Conservation (phyloP, 2,113 vertebrate genomes). For the Sceloporus tristichus region DNA sequence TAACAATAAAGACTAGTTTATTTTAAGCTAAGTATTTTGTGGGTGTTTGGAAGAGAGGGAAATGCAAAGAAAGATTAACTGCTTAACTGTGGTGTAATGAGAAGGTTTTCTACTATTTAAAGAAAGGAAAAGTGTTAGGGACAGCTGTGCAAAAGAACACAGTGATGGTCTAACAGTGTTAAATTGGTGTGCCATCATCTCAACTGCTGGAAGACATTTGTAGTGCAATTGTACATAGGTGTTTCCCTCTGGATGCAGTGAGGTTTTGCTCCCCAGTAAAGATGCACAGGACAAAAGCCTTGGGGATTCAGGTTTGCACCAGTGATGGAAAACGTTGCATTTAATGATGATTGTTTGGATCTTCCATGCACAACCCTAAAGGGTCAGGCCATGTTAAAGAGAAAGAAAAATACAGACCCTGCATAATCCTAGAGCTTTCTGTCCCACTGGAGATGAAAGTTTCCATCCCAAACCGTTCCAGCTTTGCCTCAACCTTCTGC, state of each 20-base stretch:
- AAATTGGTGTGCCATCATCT: slow-evolving; percentile 52
- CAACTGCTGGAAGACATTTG: slow-evolving; percentile 45
- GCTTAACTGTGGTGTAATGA: neutral
- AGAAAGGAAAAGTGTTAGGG: neutral
- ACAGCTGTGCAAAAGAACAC: neutral
- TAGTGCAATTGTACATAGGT: neutral
- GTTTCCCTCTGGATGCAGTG: too few relatives aligned
- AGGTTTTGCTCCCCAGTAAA: neutral
- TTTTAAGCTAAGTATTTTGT: slow-evolving; percentile 28
- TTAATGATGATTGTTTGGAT: slow-evolving; percentile 44
- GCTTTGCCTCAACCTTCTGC: slow-evolving; percentile 55
- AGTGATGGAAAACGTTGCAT: slow-evolving; percentile 55
- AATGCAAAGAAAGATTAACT: neutral
- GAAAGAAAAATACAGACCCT: neutral
- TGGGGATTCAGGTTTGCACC: slow-evolving; percentile 64
- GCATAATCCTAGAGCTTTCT: slow-evolving; percentile 34
- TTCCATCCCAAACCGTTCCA: neutral
- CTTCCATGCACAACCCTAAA: slow-evolving; percentile 31
- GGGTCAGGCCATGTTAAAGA: slow-evolving; percentile 42
- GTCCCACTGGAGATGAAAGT: neutral
- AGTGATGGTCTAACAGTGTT: slow-evolving; percentile 15
- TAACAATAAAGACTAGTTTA: slow-evolving; percentile 30
- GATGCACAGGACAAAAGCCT: slow-evolving; percentile 26
- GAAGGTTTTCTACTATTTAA: neutral
- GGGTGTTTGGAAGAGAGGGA: neutral